Conservation (phyloP, 1,140 invertebrate species). For the Ylistrum balloti region DNA sequence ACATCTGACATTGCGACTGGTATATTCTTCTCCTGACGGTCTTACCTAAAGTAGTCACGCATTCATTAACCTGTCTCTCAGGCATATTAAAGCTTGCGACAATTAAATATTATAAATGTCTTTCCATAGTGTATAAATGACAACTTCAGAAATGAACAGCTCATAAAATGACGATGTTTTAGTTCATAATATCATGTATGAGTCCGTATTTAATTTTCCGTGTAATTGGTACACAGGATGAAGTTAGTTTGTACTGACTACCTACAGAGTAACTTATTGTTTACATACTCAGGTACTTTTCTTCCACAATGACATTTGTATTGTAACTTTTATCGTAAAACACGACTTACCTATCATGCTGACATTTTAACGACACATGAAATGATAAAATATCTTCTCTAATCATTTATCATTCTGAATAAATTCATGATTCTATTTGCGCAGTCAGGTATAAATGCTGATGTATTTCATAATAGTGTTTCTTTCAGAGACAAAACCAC, state of each 20-base stretch:
- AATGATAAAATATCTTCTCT: background rate
- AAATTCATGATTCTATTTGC: background rate
- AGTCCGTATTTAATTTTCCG: background rate
- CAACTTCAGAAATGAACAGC: background rate
- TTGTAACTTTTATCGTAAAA: background rate
- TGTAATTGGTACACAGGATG: background rate
- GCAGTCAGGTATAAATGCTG: background rate
- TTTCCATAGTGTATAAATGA: background rate
- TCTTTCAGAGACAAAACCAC: too few species aligned
- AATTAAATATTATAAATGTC: background rate
- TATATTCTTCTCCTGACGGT: background rate
- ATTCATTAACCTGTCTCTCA: background rate
- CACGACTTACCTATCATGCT: background rate
- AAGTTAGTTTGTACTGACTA: background rate
- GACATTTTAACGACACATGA: background rate
- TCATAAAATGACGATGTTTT: background rate
- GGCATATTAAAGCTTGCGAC: background rate
- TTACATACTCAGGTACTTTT: background rate
- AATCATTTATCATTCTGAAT: background rate
- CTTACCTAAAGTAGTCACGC: background rate
- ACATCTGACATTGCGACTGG: background rate
- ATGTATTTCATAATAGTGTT: too few species aligned
- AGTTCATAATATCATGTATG: background rate
- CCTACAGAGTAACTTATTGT: background rate
- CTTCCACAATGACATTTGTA: background rate